Conservation (phyloP, 1,140 invertebrate species). For the Danaus plexippus region DNA sequence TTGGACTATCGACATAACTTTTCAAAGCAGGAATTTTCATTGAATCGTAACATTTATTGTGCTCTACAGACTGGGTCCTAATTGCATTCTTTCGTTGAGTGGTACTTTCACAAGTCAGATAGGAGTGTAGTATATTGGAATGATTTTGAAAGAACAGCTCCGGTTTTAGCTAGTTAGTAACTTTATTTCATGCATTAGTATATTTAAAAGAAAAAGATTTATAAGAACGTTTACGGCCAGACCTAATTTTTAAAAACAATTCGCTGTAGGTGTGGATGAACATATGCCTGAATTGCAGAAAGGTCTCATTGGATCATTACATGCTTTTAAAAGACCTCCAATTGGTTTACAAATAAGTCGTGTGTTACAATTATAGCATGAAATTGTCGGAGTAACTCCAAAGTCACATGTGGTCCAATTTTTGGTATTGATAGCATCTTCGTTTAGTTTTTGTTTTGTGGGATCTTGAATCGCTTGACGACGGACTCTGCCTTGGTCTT, state of each 20-base stretch:
- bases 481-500: slow-evolving; percentile 18
- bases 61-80: slow-evolving; percentile 12
- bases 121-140: not conserved
- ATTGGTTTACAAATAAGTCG: slow-evolving; percentile 42
- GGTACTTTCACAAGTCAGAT: too few relatives aligned
- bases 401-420: slow-evolving; percentile 36
- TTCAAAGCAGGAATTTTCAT: slow-evolving; percentile 29
- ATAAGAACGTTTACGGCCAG: not conserved
- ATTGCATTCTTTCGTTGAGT: slow-evolving; percentile 21
- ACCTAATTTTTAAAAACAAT: slow-evolving; percentile 21
- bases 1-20: slow-evolving; percentile 17
- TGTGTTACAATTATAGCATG: slow-evolving; percentile 44
- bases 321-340: slow-evolving; percentile 33
- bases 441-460: not conserved
- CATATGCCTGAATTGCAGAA: slow-evolving; percentile 43
- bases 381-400: slow-evolving; percentile 20
- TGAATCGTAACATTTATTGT: slow-evolving; percentile 25
- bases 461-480: slow-evolving; percentile 12
- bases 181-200: slow-evolving; percentile 1
- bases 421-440: not conserved
- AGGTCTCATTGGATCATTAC: slow-evolving; percentile 23
- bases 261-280: slow-evolving; percentile 28
- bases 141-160: slow-evolving; percentile 1
- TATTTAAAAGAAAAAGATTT: not conserved
- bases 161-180: not conserved